Conservation (phyloP, 2,797 vertebrate genomes). For the Labeo calbasu region DNA sequence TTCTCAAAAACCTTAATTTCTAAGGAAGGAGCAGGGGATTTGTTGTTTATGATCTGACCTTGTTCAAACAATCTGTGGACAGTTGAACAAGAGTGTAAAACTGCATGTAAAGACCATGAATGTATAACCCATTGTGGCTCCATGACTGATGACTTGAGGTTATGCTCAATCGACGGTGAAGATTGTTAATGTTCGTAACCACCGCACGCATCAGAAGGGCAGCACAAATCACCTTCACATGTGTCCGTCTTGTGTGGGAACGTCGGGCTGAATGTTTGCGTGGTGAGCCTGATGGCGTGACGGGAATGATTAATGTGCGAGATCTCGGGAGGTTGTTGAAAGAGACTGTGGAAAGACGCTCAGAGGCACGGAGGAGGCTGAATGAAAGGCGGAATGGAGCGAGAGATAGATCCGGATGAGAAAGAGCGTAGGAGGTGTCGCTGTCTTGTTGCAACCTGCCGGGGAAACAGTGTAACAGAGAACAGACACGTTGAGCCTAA, state of each 20-base stretch:
- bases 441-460: constrained; percentile 36
- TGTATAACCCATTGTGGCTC: neutral
- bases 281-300: constrained; percentile 4
- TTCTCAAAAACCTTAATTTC: no score
- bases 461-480: constrained; percentile 22
- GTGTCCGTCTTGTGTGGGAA: neutral
- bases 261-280: neutral
- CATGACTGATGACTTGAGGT: neutral
- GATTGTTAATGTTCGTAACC: neutral
- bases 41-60: neutral
- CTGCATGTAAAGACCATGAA: neutral
- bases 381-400: constrained; percentile 23
- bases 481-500: constrained; percentile 16
- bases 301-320: constrained; percentile 11
- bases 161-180: neutral
- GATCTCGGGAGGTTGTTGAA: constrained; percentile 10
- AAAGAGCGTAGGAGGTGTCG: constrained; percentile 17
- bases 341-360: neutral
- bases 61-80: neutral
- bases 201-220: neutral
- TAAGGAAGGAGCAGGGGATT: no score
- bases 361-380: neutral
- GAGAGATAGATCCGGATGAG: constrained; percentile 28
- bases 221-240: neutral
- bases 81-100: neutral